These are phyloP conservation scores for Machimus rusticus DNA, from an alignment of 2,888 invertebrate genomes.

Conservation along the genomic window DNA sequence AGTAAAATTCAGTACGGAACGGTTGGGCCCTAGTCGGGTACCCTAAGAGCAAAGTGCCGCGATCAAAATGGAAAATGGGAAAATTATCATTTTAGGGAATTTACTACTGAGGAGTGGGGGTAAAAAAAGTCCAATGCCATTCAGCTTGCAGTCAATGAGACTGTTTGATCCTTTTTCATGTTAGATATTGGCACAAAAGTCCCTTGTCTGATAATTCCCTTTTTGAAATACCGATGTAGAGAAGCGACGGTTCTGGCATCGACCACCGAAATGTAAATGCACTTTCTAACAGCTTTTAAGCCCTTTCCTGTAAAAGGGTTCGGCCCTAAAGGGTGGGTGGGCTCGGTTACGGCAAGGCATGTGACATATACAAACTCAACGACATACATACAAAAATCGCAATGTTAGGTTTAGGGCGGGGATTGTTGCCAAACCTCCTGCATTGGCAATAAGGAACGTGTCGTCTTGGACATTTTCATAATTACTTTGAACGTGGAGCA, in stretches of 20 bases:
- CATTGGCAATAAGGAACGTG: background rate
- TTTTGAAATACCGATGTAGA: background rate
- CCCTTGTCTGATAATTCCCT: background rate
- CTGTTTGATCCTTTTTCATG: background rate
- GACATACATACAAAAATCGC: background rate
- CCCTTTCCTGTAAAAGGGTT: background rate
- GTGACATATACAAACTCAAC: background rate
- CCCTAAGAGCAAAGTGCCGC: background rate
- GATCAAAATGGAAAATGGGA: constrained; percentile 21
- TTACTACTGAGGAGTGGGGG: background rate
- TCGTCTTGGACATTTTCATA: background rate
- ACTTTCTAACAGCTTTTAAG: background rate
- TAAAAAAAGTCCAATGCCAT: background rate
- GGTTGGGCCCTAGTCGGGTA: background rate
- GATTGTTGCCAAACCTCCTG: background rate
- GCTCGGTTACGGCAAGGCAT: background rate
- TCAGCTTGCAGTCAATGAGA: background rate
- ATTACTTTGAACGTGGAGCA: background rate
- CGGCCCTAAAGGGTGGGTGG: background rate
- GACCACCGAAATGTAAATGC: background rate
- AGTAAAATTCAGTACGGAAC: background rate
- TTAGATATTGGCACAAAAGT: background rate
- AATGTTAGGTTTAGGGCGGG: background rate
- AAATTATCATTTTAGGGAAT: constrained; percentile 27
- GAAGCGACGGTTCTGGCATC: background rate